Conservation (phyloP, 2,888 invertebrate genomes). For the Drosophila fungiperda region DNA sequence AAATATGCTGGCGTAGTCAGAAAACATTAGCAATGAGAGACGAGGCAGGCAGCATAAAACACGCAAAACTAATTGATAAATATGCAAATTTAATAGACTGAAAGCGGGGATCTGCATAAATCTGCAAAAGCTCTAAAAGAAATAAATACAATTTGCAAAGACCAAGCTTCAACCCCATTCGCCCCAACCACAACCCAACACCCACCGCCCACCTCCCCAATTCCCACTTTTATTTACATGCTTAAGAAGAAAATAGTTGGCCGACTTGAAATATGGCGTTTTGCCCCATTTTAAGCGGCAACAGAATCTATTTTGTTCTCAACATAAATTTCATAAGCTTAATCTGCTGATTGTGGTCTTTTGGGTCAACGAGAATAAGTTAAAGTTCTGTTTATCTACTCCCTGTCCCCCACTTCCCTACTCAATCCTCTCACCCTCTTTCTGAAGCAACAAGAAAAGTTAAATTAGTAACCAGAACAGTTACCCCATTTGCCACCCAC, state of each 20-base stretch:
- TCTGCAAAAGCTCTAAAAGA: slow-evolving; percentile 49
- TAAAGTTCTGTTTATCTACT: not conserved
- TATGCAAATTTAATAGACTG: slow-evolving; percentile 78
- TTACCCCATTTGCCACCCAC: not conserved
- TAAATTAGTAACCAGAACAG: not conserved
- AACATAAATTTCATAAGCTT: not conserved
- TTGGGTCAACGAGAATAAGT: not conserved
- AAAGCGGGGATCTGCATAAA: slow-evolving; percentile 72
- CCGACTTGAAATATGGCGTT: not conserved
- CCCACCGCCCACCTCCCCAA: too few relatives aligned
- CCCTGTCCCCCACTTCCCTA: not conserved
- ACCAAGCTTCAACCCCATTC: not conserved
- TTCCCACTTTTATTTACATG: too few relatives aligned
- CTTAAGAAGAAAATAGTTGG: not conserved
- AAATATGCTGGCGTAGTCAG: slow-evolving; percentile 71
- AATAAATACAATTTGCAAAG: slow-evolving; percentile 36
- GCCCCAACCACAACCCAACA: too few relatives aligned
- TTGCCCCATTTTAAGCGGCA: not conserved
- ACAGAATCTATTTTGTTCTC: not conserved
- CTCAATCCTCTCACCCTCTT: not conserved
- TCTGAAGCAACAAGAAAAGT: not conserved
- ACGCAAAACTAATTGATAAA: slow-evolving; percentile 76
- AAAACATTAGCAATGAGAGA: slow-evolving; percentile 51
- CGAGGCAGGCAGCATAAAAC: slow-evolving; percentile 44
- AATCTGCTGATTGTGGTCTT: not conserved